Percentiles rank a stretch among this genome's conserved stretches.
phyloP scores from a whole-genome alignment of 53 echinoderm and acorn worm genomes.

The Luidia sarsii region DNA sequence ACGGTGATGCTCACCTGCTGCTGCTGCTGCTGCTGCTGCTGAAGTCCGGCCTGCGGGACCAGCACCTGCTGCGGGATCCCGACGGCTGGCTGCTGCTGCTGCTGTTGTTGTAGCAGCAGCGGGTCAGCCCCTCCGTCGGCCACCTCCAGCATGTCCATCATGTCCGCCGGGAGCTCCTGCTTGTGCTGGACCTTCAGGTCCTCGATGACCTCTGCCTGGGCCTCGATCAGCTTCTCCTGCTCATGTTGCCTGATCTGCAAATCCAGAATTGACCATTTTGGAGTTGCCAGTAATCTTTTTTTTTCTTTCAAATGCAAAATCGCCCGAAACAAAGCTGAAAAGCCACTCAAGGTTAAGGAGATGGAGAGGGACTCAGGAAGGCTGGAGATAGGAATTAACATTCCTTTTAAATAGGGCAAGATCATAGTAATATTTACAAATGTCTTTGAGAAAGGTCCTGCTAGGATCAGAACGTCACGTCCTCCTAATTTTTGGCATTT shows the following conservation, averaged over 20 bases:
- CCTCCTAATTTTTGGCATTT: too few relatives aligned
- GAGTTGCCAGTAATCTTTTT: neutral
- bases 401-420: too few relatives aligned
- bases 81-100: conserved; percentile 1
- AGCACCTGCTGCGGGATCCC: conserved; percentile 20
- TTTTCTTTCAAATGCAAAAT: neutral
- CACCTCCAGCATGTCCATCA: neutral
- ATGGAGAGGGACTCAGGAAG: too few relatives aligned
- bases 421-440: too few relatives aligned
- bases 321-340: too few relatives aligned
- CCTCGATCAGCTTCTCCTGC: conserved; percentile 79
- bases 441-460: too few relatives aligned
- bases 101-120: too few relatives aligned
- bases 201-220: conserved; percentile 87
- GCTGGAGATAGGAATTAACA: too few relatives aligned
- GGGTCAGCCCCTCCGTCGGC: neutral
- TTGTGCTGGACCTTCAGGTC: conserved; percentile 78
- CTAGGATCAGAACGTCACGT: too few relatives aligned
- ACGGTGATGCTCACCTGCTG: neutral
- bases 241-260: conserved; percentile 68
- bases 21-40: neutral
- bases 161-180: conserved; percentile 55
- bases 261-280: too few relatives aligned
- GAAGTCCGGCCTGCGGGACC: neutral
- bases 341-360: too few relatives aligned